Evolutionary conservation across 2,113 vertebrate genomes (phyloP).

Genomic region (Elachura formosa): DNA sequence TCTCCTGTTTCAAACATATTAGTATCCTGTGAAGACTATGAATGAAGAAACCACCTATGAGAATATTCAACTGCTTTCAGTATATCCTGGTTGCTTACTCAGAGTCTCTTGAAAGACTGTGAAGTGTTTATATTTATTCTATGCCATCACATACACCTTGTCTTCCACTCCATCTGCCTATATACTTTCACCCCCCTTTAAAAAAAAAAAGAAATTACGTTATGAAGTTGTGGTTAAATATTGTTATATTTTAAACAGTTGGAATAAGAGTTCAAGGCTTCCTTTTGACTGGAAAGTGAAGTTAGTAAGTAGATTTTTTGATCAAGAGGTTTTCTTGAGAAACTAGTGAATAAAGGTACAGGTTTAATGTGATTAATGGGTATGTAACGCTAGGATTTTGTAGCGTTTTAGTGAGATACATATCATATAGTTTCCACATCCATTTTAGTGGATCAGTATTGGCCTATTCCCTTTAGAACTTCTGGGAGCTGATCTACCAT

Average conservation of each 20-base stretch:
- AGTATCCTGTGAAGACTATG: not conserved
- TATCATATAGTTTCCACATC: no score
- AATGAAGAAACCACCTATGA: not conserved
- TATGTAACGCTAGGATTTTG: not conserved
- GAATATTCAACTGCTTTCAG: not conserved
- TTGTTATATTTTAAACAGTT: not conserved
- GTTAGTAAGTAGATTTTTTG: not conserved
- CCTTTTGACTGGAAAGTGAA: not conserved
- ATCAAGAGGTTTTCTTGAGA: not conserved
- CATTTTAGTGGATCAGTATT: not conserved
- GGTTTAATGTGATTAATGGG: not conserved
- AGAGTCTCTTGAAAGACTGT: not conserved
- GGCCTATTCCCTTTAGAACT: not conserved
- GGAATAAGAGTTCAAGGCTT: not conserved
- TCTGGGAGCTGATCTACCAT: not conserved
- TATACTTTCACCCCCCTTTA: accelerated
- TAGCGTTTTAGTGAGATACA: not conserved
- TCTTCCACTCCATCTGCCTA: not conserved
- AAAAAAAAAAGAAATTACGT: not conserved
- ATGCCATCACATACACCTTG: not conserved
- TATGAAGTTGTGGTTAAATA: not conserved
- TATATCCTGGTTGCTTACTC: not conserved
- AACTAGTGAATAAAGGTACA: not conserved
- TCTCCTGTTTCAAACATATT: not conserved
- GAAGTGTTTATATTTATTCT: not conserved